Percentiles rank a stretch among this genome's conserved stretches.
phyloP scores from a whole-genome alignment of 2,113 vertebrate genomes.

The Puma concolor region DNA sequence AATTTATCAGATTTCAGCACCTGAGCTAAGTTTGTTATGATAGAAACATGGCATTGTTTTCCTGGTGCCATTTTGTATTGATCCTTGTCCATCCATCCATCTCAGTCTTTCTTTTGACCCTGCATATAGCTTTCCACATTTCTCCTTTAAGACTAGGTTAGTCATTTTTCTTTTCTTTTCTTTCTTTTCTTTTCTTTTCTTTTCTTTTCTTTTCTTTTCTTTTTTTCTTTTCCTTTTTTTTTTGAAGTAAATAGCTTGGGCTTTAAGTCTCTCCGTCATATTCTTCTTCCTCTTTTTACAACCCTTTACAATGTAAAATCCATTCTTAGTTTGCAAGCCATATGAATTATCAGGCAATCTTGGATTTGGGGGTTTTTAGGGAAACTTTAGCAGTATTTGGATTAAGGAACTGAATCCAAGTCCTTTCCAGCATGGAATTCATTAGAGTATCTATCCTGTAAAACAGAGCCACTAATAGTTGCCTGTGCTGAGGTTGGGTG shows the following conservation, averaged over 20 bases:
- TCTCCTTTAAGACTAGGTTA: not conserved
- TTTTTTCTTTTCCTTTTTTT: not conserved
- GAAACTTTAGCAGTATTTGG: not conserved
- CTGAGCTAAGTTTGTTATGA: slow-evolving; percentile 68
- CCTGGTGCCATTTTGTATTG: slow-evolving; percentile 9
- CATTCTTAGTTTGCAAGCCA: not conserved
- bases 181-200: too few species aligned
- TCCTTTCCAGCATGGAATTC: not conserved
- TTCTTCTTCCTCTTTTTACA: not conserved
- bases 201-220: too few species aligned
- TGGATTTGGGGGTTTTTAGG: not conserved
- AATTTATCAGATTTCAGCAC: slow-evolving; percentile 78
- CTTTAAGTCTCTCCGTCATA: not conserved
- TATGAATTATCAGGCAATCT: not conserved
- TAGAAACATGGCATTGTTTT: slow-evolving; percentile 15
- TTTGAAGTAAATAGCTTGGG: not conserved
- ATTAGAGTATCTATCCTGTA: not conserved
- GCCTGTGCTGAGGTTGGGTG: too few species aligned
- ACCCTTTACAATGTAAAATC: not conserved
- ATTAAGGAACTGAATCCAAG: not conserved
- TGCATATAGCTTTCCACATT: not conserved
- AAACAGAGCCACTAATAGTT: not conserved
- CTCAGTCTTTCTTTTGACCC: not conserved
- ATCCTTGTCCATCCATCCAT: not conserved
- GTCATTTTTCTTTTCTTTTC: too few species aligned